A percentile compares a stretch with the other conserved stretches of the same genome.
Evolutionary conservation across 2,888 invertebrate species (phyloP).

Genomic region (Cataglyphis albicans): DNA sequence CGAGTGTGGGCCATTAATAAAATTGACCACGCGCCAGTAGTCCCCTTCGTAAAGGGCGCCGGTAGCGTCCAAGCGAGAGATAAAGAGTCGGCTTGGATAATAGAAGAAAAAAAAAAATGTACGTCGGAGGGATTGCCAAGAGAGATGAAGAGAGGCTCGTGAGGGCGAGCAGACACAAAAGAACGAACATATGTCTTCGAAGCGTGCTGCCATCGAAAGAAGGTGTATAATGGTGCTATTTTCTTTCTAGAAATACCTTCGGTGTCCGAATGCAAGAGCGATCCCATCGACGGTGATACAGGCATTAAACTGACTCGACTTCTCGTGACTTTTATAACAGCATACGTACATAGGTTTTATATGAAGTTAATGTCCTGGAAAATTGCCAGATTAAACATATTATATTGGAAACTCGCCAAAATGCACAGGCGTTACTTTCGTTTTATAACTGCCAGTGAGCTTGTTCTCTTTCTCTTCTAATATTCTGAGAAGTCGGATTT

Average conservation of each 20-base stretch:
- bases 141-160: constrained; percentile 27
- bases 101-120: constrained; percentile 49
- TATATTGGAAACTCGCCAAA: constrained; percentile 44
- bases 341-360: constrained; percentile 62
- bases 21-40: constrained; percentile 78
- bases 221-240: constrained; percentile 41
- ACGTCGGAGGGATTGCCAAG: constrained; percentile 13
- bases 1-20: constrained; percentile 75
- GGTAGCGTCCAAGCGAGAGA: constrained; percentile 41
- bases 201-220: constrained; percentile 61
- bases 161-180: constrained; percentile 60
- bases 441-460: constrained; percentile 28
- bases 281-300: constrained; percentile 54
- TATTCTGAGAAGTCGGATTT: constrained; percentile 32
- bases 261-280: constrained; percentile 16
- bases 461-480: constrained; percentile 3
- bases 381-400: constrained; percentile 76
- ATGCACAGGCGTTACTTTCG: constrained; percentile 32
- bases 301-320: constrained; percentile 77
- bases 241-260: constrained; percentile 9
- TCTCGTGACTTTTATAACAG: constrained; percentile 69
- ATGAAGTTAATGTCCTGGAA: constrained; percentile 76
- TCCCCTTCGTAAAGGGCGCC: constrained; percentile 45
- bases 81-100: constrained; percentile 44
- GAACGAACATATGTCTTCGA: constrained; percentile 70